Conservation (phyloP, 2,113 vertebrate species). For the Amblyopsis rosae region DNA sequence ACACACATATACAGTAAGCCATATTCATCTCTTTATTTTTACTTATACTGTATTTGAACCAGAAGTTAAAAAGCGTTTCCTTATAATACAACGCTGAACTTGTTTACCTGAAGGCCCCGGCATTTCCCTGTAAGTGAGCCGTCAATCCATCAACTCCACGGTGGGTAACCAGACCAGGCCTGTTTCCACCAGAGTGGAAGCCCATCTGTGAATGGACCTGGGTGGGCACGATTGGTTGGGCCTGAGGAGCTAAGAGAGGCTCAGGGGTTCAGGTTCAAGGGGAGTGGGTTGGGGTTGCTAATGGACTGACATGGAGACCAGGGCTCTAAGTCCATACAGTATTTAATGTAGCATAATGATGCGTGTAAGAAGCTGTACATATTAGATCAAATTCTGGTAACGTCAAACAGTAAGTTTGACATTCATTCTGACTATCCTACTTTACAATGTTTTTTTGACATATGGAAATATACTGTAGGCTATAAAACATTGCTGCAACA, state of each 20-base stretch:
- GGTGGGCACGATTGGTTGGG: slow-evolving; percentile 41
- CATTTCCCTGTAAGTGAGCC: slow-evolving; percentile 61
- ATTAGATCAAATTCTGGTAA: too few relatives aligned
- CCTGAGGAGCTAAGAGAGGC: neutral
- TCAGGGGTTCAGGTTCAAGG: neutral
- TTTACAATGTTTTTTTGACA: too few relatives aligned
- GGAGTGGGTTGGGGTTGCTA: neutral
- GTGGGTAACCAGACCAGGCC: slow-evolving; percentile 63
- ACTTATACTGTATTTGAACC: neutral
- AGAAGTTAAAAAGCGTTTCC: slow-evolving; percentile 47
- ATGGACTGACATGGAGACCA: too few relatives aligned
- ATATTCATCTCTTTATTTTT: slow-evolving; percentile 34
- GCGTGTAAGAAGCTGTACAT: too few relatives aligned
- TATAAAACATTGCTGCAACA: too few relatives aligned
- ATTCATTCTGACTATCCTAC: too few relatives aligned
- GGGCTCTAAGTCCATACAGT: too few relatives aligned
- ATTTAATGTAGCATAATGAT: too few relatives aligned
- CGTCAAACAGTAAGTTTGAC: too few relatives aligned
- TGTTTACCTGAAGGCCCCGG: slow-evolving; percentile 68
- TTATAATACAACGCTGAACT: slow-evolving; percentile 56
- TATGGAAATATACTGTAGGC: too few relatives aligned
- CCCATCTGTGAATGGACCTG: slow-evolving; percentile 32
- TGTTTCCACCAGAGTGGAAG: slow-evolving; percentile 59
- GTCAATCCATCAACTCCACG: slow-evolving; percentile 75
- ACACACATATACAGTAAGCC: slow-evolving; percentile 34